These are phyloP conservation scores for Eustalomyia histrio DNA, from an alignment of 2,888 invertebrate species.

Conservation along the genomic window DNA sequence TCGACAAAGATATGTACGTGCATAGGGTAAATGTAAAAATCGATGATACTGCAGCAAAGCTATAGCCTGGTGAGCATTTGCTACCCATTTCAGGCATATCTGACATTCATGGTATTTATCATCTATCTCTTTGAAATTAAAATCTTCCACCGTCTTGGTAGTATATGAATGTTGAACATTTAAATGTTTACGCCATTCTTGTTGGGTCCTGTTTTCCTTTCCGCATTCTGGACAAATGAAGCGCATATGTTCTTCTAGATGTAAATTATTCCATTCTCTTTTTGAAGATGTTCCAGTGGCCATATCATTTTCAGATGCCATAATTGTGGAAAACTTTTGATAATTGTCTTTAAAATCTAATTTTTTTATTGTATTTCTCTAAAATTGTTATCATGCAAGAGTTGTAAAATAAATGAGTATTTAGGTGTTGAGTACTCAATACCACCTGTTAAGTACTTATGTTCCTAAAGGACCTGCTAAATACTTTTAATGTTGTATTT, in stretches of 20 bases:
- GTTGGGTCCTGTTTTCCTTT: slow-evolving; percentile 71
- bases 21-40: slow-evolving; percentile 72
- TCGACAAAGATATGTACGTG: slow-evolving; percentile 72
- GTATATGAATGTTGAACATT: slow-evolving; percentile 72
- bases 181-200: slow-evolving; percentile 74
- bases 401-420: no score
- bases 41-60: slow-evolving; percentile 75
- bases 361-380: no score
- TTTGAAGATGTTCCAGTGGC: neutral
- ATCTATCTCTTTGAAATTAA: slow-evolving; percentile 72
- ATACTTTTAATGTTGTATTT: no score
- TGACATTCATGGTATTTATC: slow-evolving; percentile 74
- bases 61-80: slow-evolving; percentile 73
- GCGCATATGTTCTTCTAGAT: slow-evolving; percentile 73
- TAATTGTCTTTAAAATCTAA: no score
- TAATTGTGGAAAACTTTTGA: neutral
- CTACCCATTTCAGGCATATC: slow-evolving; percentile 73
- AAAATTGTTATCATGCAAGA: no score
- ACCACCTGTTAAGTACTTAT: no score
- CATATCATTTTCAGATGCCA: neutral
- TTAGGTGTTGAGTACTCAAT: no score
- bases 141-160: slow-evolving; percentile 71
- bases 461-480: no score
- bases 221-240: slow-evolving; percentile 76
- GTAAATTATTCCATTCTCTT: slow-evolving; percentile 64